Base-by-base conservation (phyloP, 2,797 vertebrate species). In the Chrysocyon brachyurus region DNA sequence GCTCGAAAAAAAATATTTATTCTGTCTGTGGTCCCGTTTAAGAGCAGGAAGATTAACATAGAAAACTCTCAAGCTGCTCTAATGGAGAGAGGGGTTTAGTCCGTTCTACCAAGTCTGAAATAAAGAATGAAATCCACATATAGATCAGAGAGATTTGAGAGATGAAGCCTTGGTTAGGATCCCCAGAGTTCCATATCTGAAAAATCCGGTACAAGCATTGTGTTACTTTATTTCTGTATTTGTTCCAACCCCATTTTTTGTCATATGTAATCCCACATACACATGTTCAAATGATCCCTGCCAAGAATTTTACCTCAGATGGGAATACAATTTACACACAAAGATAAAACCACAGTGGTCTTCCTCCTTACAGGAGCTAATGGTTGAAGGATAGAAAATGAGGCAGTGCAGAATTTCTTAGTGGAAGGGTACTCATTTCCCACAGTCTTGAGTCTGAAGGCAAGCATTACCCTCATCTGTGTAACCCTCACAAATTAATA, bases 351-450 rank as follows among this genome's bases (percentile, higher is more conserved):
- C 64, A 31, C 8, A 89, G 64, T 91, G 63, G 40, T 91, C 24
- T 40, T 95, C 66, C 36, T 56, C 36, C 6, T 78, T 90, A 49
- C 7, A 84, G 28, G 17, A 79, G 28, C 22, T 83, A n/a, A 79
- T 6, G 16, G 57, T 28, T 93, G 84, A 66, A 95, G 88, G 66
- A 89, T 94, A 91, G 72, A 89, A 95, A 94, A 87, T 14, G 31
- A 94, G 77, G 54, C 31, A 70, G 22, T 31, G 54, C 22, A 91
- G 72, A 94, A 73, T 84, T 87, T 96, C n/a, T 33, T 49, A 63
- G n/a, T 46, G 8, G 54, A 70, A 68, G 36, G 17, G 40, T 31
- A 36, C 2, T 0, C 2, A 22, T 28, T 72, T 88, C 5, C 16
- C 17, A 70, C 16, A 21, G 36, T 57, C 49, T 66, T 70, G 21